These are phyloP conservation scores for Recurvirostra avosetta DNA, from an alignment of 2,113 vertebrate species.

Conservation along the genomic window DNA sequence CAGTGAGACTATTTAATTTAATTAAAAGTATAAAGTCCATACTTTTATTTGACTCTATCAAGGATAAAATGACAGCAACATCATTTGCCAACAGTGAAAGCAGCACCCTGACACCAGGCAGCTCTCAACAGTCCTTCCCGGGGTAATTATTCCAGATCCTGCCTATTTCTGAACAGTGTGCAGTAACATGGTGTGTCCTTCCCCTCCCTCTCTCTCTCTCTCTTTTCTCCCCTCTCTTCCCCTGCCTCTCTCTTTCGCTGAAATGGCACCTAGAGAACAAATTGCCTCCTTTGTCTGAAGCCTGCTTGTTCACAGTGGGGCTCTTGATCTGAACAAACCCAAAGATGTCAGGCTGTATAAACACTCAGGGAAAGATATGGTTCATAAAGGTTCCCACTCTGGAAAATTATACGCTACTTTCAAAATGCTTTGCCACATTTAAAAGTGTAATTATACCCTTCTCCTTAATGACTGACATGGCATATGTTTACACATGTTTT, in stretches of 20 bases:
- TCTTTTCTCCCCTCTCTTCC: background rate
- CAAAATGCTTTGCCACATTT: slow-evolving; percentile 74
- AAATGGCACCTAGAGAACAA: slow-evolving; percentile 68
- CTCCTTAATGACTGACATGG: slow-evolving; percentile 70
- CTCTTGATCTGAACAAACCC: slow-evolving; percentile 72
- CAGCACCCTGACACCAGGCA: background rate
- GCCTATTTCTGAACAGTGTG: slow-evolving; percentile 17
- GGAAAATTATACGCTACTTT: slow-evolving; percentile 74
- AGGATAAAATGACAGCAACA: background rate
- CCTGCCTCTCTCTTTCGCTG: slow-evolving; percentile 1
- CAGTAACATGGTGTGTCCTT: background rate
- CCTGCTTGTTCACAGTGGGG: slow-evolving; percentile 69
- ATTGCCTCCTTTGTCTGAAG: slow-evolving; percentile 73
- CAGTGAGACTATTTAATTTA: background rate
- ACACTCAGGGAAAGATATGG: slow-evolving; percentile 65
- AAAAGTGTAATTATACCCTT: slow-evolving; percentile 78
- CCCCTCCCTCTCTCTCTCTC: background rate
- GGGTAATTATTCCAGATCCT: background rate
- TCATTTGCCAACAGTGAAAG: background rate
- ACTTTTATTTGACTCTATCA: background rate
- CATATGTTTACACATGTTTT: slow-evolving; percentile 76
- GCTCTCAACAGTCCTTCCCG: background rate
- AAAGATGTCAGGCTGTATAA: slow-evolving; percentile 75
- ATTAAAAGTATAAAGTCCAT: background rate
- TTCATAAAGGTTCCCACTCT: slow-evolving; percentile 67